Evolutionary conservation across 2,888 invertebrate species (phyloP).

Genomic region (Volucella zonaria): DNA sequence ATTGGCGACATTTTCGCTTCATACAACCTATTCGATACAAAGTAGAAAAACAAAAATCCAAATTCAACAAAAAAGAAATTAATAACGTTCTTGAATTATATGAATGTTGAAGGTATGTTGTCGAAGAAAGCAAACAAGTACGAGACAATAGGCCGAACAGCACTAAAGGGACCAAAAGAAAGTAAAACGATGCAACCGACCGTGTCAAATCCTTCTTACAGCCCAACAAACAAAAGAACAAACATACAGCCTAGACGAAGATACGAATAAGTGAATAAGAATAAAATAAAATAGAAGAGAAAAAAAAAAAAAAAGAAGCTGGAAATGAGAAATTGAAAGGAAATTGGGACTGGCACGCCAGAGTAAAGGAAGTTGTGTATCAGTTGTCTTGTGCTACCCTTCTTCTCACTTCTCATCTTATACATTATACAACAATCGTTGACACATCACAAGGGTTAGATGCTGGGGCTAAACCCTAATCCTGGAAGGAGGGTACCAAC

Average conservation of each 20-base stretch:
- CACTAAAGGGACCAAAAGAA: conserved; percentile 7
- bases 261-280: no score
- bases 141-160: conserved; percentile 29
- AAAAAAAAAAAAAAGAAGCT: conserved; percentile 18
- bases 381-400: conserved; percentile 61
- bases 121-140: conserved; percentile 10
- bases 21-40: conserved; percentile 66
- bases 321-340: conserved; percentile 61
- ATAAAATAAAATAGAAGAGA: neutral
- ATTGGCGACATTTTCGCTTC: conserved; percentile 74
- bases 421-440: conserved; percentile 47
- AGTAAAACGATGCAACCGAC: conserved; percentile 62
- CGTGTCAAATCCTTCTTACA: conserved; percentile 67
- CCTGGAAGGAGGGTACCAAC: conserved; percentile 39
- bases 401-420: conserved; percentile 27
- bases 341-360: conserved; percentile 45
- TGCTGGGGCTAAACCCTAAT: conserved; percentile 14
- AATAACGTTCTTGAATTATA: conserved; percentile 57
- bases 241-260: neutral
- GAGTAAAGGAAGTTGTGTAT: conserved; percentile 50
- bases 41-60: conserved; percentile 25
- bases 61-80: conserved; percentile 63
- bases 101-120: neutral
- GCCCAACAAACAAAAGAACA: conserved; percentile 64
- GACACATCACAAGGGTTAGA: conserved; percentile 61